These are phyloP conservation scores for Anolis carolinensis DNA, from an alignment of 2,113 vertebrate genomes.

Conservation along the genomic window DNA sequence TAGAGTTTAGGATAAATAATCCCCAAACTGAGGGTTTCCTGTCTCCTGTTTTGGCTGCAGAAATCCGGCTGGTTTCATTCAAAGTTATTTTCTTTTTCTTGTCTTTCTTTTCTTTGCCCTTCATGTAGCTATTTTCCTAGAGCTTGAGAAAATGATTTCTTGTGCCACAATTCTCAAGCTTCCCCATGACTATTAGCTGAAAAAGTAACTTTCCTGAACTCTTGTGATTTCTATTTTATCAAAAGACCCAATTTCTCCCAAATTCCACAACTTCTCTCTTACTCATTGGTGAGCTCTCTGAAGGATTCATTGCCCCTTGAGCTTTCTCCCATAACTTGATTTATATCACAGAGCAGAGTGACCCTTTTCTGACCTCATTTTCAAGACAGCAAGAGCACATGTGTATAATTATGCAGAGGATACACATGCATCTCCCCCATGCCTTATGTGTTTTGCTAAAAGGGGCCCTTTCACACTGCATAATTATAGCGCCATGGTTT, in stretches of 20 bases:
- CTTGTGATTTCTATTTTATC: background rate
- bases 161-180: too few species aligned
- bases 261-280: background rate
- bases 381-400: constrained; percentile 58
- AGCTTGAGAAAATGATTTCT: too few species aligned
- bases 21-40: constrained; percentile 51
- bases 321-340: constrained; percentile 67
- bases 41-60: constrained; percentile 57
- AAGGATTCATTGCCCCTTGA: constrained; percentile 60
- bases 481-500: too few species aligned
- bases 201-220: too few species aligned
- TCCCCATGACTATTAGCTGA: too few species aligned
- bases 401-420: background rate
- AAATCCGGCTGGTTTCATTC: constrained; percentile 34
- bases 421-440: too few species aligned
- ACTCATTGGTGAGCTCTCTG: constrained; percentile 46
- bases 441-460: too few species aligned
- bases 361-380: constrained; percentile 72
- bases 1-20: constrained; percentile 45
- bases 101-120: background rate
- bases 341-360: constrained; percentile 63
- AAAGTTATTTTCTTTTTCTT: constrained; percentile 21
- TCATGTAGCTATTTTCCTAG: background rate
- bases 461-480: too few species aligned
- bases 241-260: background rate